Percentiles rank a stretch among this genome's conserved stretches.
Conservation (phyloP, 2,113 vertebrate genomes). For the Tyrannus savana region DNA sequence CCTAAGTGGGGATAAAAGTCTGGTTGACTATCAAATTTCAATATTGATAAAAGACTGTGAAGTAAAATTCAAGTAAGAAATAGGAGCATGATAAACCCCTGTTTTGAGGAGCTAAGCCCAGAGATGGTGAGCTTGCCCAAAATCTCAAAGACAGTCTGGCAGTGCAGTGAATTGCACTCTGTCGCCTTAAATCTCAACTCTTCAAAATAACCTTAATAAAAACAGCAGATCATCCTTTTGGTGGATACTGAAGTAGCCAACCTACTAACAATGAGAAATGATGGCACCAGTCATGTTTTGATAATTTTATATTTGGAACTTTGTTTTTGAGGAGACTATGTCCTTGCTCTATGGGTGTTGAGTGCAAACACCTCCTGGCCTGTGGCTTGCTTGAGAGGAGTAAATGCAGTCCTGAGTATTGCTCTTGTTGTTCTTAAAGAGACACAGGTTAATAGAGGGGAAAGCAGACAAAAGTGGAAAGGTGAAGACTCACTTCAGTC, state of each 20-base stretch:
- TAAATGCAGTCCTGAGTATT: background rate
- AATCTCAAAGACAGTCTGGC: background rate
- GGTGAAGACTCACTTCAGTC: background rate
- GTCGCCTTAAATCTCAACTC: background rate
- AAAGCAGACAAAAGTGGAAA: background rate
- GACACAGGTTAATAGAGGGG: background rate
- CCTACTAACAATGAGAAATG: background rate
- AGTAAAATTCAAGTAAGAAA: background rate
- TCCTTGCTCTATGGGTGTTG: background rate
- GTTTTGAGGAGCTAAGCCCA: background rate
- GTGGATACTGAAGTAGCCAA: background rate
- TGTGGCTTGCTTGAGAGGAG: background rate
- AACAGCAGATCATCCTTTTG: background rate
- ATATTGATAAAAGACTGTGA: background rate
- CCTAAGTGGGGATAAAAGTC: background rate
- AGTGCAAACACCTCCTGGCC: background rate
- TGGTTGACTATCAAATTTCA: background rate
- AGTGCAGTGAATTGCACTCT: background rate
- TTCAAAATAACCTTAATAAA: background rate
- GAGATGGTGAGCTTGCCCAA: background rate
- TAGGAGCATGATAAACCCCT: background rate
- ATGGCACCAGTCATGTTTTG: background rate
- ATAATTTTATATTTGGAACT: background rate
- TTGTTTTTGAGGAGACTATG: background rate
- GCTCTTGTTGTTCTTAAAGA: background rate